phyloP scores from a whole-genome alignment of 2,797 vertebrate species.

The Bradypodion pumilum region DNA sequence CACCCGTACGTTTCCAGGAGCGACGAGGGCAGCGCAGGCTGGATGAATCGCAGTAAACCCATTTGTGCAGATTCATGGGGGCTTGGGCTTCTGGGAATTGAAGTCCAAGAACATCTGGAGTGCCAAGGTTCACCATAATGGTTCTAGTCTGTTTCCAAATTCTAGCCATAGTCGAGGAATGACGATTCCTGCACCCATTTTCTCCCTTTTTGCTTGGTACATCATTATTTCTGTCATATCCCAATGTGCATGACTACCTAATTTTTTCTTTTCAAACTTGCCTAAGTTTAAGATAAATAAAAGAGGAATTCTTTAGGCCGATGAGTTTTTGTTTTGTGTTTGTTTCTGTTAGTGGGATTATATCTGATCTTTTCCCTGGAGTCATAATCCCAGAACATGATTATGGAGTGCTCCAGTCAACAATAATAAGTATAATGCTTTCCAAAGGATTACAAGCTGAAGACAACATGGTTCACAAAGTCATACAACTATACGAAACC shows the following conservation, averaged over 20 bases:
- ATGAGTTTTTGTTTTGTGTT: constrained; percentile 25
- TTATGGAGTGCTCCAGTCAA: constrained; percentile 84
- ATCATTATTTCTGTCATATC: no score
- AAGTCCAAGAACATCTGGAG: no score
- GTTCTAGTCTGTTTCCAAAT: not conserved
- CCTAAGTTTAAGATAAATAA: not conserved
- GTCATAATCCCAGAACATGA: constrained; percentile 86
- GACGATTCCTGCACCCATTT: not conserved
- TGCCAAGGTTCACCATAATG: no score
- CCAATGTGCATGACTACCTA: no score
- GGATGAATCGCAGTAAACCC: no score
- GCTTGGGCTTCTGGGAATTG: no score
- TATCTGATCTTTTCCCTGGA: constrained; percentile 89
- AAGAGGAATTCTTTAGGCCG: not conserved
- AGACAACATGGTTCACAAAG: constrained; percentile 78
- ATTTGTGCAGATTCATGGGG: no score
- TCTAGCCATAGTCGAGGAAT: not conserved
- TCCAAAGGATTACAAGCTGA: constrained; percentile 82
- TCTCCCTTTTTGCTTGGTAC: not conserved
- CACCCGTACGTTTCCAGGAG: no score
- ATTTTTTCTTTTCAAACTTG: not conserved
- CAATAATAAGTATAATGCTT: constrained; percentile 79
- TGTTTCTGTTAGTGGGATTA: constrained; percentile 80
- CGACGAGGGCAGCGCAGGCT: no score
- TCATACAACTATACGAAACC: constrained; percentile 90